Percentiles rank a stretch among this genome's conserved stretches.
Evolutionary conservation across 2,113 vertebrate genomes (phyloP).

Genomic region (Varanus komodoensis): DNA sequence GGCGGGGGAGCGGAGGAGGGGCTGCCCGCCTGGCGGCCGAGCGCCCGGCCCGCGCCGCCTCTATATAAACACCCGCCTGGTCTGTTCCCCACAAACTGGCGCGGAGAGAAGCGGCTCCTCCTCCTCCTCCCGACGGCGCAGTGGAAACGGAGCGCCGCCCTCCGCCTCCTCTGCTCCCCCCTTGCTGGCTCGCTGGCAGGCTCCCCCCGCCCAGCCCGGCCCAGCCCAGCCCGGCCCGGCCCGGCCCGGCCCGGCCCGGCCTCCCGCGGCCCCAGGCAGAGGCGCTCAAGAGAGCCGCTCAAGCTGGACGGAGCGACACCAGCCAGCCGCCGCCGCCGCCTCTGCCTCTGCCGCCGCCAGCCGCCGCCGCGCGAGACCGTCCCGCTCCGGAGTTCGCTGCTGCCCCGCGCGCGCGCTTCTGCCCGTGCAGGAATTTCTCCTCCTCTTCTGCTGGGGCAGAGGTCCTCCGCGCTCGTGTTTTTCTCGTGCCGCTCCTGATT

Average conservation of each 20-base stretch:
- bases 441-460: neutral
- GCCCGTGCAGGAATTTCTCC: neutral
- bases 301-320: conserved; percentile 4
- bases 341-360: no score
- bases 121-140: conserved; percentile 57
- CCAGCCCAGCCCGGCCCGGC: neutral
- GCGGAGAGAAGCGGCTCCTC: conserved; percentile 76
- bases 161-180: neutral
- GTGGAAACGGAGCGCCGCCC: neutral
- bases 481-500: neutral
- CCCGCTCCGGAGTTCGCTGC: neutral
- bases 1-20: conserved; percentile 25
- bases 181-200: neutral
- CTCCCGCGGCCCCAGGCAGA: neutral
- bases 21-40: conserved; percentile 25
- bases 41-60: conserved; percentile 85
- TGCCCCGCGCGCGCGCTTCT: neutral
- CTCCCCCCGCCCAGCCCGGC: neutral
- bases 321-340: neutral
- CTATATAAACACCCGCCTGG: conserved; percentile 94
- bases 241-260: neutral
- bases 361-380: neutral
- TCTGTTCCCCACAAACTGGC: conserved; percentile 79
- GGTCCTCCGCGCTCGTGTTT: neutral
- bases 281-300: conserved; percentile 13